Evolutionary conservation across 2,113 vertebrate genomes (phyloP), one percentile per base, ranked within the genome.

Genomic region (Brachionichthys hirsutus): DNA sequence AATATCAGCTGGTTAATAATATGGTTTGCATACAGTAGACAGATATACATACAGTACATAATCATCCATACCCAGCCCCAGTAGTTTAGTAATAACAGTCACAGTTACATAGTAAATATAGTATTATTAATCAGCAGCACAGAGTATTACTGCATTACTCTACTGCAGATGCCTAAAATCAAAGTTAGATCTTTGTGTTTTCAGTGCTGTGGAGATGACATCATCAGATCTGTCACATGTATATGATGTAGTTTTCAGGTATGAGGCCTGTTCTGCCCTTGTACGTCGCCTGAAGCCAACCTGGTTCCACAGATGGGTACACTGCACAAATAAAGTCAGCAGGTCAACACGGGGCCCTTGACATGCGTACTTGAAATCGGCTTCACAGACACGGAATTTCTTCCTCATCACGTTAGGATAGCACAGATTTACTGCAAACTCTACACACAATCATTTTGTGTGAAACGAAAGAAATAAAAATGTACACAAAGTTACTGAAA

Each of bases 221-320:
- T 55, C 57, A 48, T 66, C 45, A 10, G 20, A 24, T 50, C 22
- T 9, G 51, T 87, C 80, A 86, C 51, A 73, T 46, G 84, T 92
- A 92, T 70, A 83, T 87, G 86, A 99, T 93, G 69, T 99, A 99
- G 91, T 99, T 99, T 75, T 97, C 96, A 74, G 97, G 97, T 81
- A 99, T 89, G 14, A 99, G 93, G 83, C 97, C 97, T 16, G 95
- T 99, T 91, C 87, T 98, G 83, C 95, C 94, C 74, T 96, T 94
- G 34, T 95, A 98, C 2, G 96, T 97, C 54, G 95, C 97, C 87
- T 98, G 98, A 74, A 99, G 90, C 97, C 97, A 99, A 16, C 97
- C 96, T 34, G 97, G 97, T 86, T 99, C 95, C 90, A 98, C 95
- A 40, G 97, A 99, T 0, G 95, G 90, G 74, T 96, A 92, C 19